Evolutionary conservation across 2,113 vertebrate species (phyloP), one percentile per base, ranked within the genome.

Genomic region (Typhlomys cinereus): DNA sequence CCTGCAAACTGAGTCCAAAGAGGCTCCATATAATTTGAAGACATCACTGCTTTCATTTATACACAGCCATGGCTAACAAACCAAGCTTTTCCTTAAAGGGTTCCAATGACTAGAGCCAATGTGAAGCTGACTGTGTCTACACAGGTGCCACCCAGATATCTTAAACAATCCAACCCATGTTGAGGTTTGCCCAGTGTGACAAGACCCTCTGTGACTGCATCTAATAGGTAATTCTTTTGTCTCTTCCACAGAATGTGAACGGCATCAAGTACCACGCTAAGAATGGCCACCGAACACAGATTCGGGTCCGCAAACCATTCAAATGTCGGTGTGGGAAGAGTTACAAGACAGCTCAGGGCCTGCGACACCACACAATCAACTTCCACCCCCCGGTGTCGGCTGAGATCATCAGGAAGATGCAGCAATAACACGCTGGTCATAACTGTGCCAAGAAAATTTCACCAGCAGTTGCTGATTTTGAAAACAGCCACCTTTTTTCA

Each of bases 261-360:
- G 99, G 99, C 94, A 99, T 99, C 85, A 99, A 99, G 97, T 99
- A 99, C 98, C 99, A 99, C 5, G 99, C 99, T 97, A 99, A 99
- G 98, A 99, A 99, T 41, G 99, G 99, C 95, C 99, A 99, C 98
- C 98, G 99, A 96, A 99, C 99, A 34, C 99, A 99, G 98, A 99
- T 99, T 95, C 98, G 99, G 25, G 99, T 99, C 92, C 99, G 99
- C 96, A 99, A 99, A 97, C 99, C 99, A 76, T 99, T 99, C 98
- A 99, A 99, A 97, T 99, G 99, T 97, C 99, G 99, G 84, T 99
- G 99, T 80, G 99, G 99, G 78, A 99, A 99, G 98, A 99, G 99
- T 98, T 99, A 99, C 98, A 99, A 99, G 98, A 99, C 99, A 95
- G 99, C 99, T 98, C 99, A 99, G 98, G 99, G 99, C 97, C 99